Base-by-base conservation (phyloP, 1,140 invertebrate genomes). In the Drosophila sturtevanti region DNA sequence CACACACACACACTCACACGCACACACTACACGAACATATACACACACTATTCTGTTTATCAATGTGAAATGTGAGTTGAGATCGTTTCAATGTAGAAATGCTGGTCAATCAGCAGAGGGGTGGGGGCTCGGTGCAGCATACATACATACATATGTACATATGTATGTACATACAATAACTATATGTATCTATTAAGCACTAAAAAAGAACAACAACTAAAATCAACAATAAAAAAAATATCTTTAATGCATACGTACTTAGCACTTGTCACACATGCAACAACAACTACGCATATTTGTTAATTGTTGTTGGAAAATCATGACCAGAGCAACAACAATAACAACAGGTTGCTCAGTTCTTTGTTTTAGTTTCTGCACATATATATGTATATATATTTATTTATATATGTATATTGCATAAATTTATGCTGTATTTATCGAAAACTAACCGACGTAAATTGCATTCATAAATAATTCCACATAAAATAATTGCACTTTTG, bases 71-170 rank as follows among this genome's bases (percentile, higher is more conserved):
- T 48, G 18, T 12, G 12, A 38, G 37, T 14, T n/a, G 41, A 21
- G 41, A 48, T 48, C 41, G 41, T 48, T 48, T 48, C 41, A 48
- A 48, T 21, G 41, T 48, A 48, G 41, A 21, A 48, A 48, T 48
- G 41, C 41, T 48, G 41, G 41, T 48, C 14, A 18, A 21, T 2
- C 18, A 48, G 18, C 16, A 18, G 10, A 16, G 7, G 41, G 16
- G 16, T 48, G 41, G 41, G 11, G 11, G 37, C 12, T 38, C 12
- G 41, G 41, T 48, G 41, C 41, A 48, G 41, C 41, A 48, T 21
- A 4, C 27, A 31, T 21, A 48, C 18, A 6, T 41, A 41, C 38
- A n/a, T n/a, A n/a, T n/a, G n/a, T n/a, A n/a, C n/a, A 7, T 31
- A 31, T 31, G 27, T 31, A 31, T 31, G 27, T 7, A 31, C 27